Evolutionary conservation across 2,113 vertebrate species (phyloP).

Genomic region (Mustelus asterias): DNA sequence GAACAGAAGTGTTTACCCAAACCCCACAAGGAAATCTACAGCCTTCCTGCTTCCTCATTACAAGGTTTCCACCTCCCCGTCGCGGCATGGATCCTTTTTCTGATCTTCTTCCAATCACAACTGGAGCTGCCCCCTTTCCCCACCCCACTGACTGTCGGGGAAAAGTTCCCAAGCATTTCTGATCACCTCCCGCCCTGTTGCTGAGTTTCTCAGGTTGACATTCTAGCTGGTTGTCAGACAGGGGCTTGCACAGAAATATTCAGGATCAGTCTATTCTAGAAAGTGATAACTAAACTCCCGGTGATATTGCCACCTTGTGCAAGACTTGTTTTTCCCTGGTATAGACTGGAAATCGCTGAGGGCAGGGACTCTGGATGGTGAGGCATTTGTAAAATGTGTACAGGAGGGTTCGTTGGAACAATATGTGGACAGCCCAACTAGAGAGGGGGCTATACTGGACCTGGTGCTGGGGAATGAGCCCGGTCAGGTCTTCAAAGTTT

Average conservation of each 20-base stretch:
- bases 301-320: neutral
- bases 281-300: neutral
- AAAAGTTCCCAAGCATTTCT: too few relatives aligned
- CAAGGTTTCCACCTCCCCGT: neutral
- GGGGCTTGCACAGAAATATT: neutral
- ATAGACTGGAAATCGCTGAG: too few relatives aligned
- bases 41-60: neutral
- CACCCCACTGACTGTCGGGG: too few relatives aligned
- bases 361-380: too few relatives aligned
- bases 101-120: neutral
- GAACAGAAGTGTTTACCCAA: neutral
- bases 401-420: too few relatives aligned
- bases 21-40: neutral
- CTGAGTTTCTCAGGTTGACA: neutral
- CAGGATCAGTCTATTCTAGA: neutral
- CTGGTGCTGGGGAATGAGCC: too few relatives aligned
- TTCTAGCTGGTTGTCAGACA: neutral
- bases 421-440: too few relatives aligned
- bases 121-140: neutral
- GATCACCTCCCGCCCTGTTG: too few relatives aligned
- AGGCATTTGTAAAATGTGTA: too few relatives aligned
- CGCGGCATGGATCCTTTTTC: neutral
- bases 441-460: too few relatives aligned
- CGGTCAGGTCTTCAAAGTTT: too few relatives aligned
- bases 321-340: too few relatives aligned